Conservation (phyloP, 2,113 vertebrate species). For the Vimba vimba region DNA sequence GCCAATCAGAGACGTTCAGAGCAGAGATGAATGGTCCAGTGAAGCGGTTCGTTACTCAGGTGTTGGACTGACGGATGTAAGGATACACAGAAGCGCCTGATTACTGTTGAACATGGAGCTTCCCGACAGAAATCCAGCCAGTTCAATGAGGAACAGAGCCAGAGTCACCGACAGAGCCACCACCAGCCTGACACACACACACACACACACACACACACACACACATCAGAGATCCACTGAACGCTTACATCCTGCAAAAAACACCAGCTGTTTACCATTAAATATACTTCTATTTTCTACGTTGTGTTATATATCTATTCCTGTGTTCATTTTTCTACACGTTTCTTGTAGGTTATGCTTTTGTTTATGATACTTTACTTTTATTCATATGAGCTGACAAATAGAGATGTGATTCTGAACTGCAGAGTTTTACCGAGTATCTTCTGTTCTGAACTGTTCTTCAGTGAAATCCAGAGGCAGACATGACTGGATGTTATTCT, state of each 20-base stretch:
- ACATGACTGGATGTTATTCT: conserved; percentile 83
- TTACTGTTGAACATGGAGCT: conserved; percentile 88
- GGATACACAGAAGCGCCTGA: conserved; percentile 90
- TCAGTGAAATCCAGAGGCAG: conserved; percentile 81
- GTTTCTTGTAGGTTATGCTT: no score
- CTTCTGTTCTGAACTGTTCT: conserved; percentile 78
- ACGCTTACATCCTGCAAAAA: no score
- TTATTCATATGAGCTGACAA: neutral
- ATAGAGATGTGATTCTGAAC: neutral
- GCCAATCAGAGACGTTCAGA: no score
- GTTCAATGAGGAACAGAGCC: conserved; percentile 82
- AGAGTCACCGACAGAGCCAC: conserved; percentile 83
- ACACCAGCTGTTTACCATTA: no score
- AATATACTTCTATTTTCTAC: no score
- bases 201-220: neutral
- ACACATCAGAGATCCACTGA: neutral
- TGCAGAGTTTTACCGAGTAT: conserved; percentile 75
- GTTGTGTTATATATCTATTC: no score
- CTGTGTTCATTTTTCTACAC: no score
- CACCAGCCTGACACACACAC: conserved; percentile 76
- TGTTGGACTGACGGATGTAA: conserved; percentile 59
- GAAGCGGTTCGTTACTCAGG: neutral
- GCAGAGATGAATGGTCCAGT: neutral
- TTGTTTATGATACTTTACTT: no score
- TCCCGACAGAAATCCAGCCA: conserved; percentile 86